Percentiles rank a stretch among this genome's conserved stretches.
phyloP scores from a whole-genome alignment of 2,797 vertebrate genomes.

The Channa striata region DNA sequence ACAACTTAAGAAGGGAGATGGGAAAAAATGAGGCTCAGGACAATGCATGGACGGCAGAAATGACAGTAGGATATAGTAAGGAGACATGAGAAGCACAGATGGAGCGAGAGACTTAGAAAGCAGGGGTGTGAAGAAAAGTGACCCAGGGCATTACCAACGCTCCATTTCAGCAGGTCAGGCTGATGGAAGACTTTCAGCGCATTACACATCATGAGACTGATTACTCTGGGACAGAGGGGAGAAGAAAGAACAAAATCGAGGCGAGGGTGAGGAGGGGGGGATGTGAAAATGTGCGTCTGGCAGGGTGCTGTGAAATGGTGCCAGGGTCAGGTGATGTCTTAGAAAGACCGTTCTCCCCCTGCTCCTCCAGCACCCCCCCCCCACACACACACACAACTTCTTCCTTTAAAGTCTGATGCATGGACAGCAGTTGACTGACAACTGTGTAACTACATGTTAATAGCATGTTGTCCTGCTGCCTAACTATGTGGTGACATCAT shows the following conservation, averaged over 20 bases:
- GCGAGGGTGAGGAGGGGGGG: slow-evolving; percentile 13
- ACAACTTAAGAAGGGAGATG: slow-evolving; percentile 65
- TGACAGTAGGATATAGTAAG: slow-evolving; percentile 30
- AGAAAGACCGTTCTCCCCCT: slow-evolving; percentile 44
- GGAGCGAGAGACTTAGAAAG: slow-evolving; percentile 56
- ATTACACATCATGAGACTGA: slow-evolving; percentile 86
- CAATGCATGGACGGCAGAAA: slow-evolving; percentile 39
- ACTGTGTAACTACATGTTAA: slow-evolving; percentile 47
- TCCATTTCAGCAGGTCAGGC: slow-evolving; percentile 80
- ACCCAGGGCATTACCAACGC: slow-evolving; percentile 79
- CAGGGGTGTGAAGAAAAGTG: slow-evolving; percentile 75
- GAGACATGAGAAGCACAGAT: slow-evolving; percentile 34
- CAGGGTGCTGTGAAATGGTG: slow-evolving; percentile 70
- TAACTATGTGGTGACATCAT: slow-evolving; percentile 45
- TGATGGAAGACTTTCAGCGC: slow-evolving; percentile 80
- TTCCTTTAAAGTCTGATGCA: slow-evolving; percentile 15
- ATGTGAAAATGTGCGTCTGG: slow-evolving; percentile 71
- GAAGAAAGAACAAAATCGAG: slow-evolving; percentile 68
- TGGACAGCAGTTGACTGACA: slow-evolving; percentile 34
- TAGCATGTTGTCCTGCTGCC: slow-evolving; percentile 43
- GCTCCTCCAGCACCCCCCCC: slow-evolving; percentile 11
- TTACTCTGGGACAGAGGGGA: slow-evolving; percentile 74
- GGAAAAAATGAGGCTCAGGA: slow-evolving; percentile 38
- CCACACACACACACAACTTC: slow-evolving; percentile 16
- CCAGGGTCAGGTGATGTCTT: slow-evolving; percentile 82